Conservation (phyloP, 2,888 invertebrate species). For the Steinernema carpocapsae region DNA sequence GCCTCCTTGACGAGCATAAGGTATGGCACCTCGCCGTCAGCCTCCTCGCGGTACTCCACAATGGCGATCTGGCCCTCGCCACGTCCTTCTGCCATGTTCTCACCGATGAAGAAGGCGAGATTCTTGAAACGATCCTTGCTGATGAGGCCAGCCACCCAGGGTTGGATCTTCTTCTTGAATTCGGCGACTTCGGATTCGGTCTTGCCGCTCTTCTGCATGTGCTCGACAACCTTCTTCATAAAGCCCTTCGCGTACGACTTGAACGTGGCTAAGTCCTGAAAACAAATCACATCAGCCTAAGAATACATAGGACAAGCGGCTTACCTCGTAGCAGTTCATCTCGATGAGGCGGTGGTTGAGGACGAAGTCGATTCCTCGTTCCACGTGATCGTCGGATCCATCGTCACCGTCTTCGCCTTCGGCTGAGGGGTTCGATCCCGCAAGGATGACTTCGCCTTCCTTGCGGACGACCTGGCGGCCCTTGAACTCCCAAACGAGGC, state of each 20-base stretch:
- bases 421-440: slow-evolving; percentile 83
- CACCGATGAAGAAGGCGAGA: slow-evolving; percentile 66
- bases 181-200: slow-evolving; percentile 65
- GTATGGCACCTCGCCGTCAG: slow-evolving; percentile 75
- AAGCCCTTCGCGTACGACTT: slow-evolving; percentile 91
- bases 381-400: slow-evolving; percentile 73
- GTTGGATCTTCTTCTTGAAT: slow-evolving; percentile 68
- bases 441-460: slow-evolving; percentile 78
- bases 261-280: slow-evolving; percentile 77
- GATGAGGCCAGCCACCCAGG: slow-evolving; percentile 62
- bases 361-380: slow-evolving; percentile 87
- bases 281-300: no score
- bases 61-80: slow-evolving; percentile 77
- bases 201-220: slow-evolving; percentile 67
- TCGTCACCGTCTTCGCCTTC: slow-evolving; percentile 82
- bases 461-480: slow-evolving; percentile 75
- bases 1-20: slow-evolving; percentile 96
- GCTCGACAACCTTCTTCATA: slow-evolving; percentile 85
- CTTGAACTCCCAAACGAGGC: slow-evolving; percentile 76
- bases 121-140: slow-evolving; percentile 67
- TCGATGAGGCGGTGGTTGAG: slow-evolving; percentile 78
- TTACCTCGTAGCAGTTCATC: slow-evolving; percentile 78
- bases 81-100: slow-evolving; percentile 65
- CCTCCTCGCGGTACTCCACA: slow-evolving; percentile 78
- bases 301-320: no score